Evolutionary conservation across 2,888 invertebrate species (phyloP).

Genomic region (Aproaerema taeniolella): DNA sequence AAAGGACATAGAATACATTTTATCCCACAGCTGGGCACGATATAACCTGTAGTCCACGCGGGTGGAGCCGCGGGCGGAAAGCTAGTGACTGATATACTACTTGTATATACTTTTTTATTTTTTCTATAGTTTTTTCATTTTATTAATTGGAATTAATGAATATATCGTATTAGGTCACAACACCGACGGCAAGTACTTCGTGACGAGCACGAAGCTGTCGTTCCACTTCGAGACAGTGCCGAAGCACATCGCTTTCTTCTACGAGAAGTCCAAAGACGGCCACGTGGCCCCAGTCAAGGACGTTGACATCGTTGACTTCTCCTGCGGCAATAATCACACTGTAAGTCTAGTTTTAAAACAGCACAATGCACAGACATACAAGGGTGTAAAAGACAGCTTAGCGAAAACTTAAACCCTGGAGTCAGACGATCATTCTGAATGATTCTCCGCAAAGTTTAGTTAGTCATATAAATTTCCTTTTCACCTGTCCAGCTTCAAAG

Average conservation of each 20-base stretch:
- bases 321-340: constrained; percentile 94
- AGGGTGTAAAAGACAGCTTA: too few species aligned
- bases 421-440: not conserved
- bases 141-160: too few species aligned
- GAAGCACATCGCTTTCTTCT: constrained; percentile 89
- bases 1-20: too few species aligned
- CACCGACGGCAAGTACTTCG: constrained; percentile 96
- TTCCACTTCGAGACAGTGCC: constrained; percentile 92
- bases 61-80: too few species aligned
- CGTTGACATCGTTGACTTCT: constrained; percentile 92
- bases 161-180: too few species aligned
- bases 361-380: constrained; percentile 1
- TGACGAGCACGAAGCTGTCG: constrained; percentile 91
- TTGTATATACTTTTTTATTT: too few species aligned
- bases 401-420: too few species aligned
- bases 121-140: too few species aligned
- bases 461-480: not conserved
- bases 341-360: constrained; percentile 60
- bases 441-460: too few species aligned
- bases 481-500: not conserved
- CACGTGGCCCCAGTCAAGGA: constrained; percentile 89
- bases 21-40: too few species aligned
- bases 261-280: constrained; percentile 92
- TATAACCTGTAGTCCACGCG: too few species aligned
- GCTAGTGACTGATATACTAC: too few species aligned